These are phyloP conservation scores for Sphyrna mokarran DNA, from an alignment of 2,113 vertebrate species.

Conservation along the genomic window DNA sequence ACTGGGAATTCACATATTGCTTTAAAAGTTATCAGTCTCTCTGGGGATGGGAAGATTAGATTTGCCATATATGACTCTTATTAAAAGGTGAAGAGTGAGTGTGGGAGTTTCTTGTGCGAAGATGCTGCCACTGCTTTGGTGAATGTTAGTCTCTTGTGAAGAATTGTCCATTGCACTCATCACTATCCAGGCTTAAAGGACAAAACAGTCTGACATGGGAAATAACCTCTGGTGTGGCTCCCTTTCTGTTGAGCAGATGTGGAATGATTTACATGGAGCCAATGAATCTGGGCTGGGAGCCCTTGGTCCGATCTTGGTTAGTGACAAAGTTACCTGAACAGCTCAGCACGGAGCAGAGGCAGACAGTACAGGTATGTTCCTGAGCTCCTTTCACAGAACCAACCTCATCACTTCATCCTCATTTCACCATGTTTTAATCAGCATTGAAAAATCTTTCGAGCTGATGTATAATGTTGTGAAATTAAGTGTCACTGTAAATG, in stretches of 20 bases:
- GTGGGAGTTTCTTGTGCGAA: neutral
- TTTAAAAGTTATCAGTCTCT: too few species aligned
- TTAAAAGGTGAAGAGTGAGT: neutral
- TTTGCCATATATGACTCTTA: too few species aligned
- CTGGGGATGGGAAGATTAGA: too few species aligned
- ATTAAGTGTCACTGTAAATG: too few species aligned
- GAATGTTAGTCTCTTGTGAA: too few species aligned
- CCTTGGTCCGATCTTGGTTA: conserved; percentile 40
- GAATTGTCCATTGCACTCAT: neutral
- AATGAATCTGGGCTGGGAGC: conserved; percentile 39
- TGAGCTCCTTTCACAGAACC: neutral
- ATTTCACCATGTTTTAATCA: neutral
- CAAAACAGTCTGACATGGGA: neutral
- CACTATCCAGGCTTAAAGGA: neutral
- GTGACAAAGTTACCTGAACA: conserved; percentile 40
- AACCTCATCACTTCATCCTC: neutral
- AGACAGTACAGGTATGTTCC: conserved; percentile 40
- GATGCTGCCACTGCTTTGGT: too few species aligned
- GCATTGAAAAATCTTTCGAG: too few species aligned
- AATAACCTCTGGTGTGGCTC: neutral
- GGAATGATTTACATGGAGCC: conserved; percentile 43
- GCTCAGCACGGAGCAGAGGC: conserved; percentile 36
- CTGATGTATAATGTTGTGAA: neutral
- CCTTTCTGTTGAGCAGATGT: neutral
- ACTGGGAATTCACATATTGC: too few species aligned